phyloP scores from a whole-genome alignment of 2,113 vertebrate species.

The Rhynchopsitta pachyrhyncha region DNA sequence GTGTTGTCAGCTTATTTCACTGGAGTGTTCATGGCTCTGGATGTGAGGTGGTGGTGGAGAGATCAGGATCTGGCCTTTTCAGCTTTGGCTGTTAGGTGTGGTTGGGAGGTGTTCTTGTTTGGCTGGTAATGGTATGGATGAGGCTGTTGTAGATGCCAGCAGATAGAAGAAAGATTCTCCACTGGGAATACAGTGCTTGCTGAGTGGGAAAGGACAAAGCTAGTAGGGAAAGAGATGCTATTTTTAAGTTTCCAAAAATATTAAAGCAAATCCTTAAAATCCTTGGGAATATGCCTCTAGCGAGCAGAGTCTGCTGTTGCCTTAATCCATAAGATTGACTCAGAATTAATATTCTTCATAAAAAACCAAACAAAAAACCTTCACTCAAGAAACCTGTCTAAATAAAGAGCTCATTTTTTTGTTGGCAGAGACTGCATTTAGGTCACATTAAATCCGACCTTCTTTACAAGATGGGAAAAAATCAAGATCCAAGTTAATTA shows the following conservation, averaged over 20 bases:
- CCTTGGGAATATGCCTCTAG: constrained; percentile 18
- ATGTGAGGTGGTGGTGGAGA: not conserved
- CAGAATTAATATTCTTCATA: not conserved
- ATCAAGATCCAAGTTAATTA: not conserved
- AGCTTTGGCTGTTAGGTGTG: not conserved
- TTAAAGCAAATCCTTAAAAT: not conserved
- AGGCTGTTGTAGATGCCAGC: not conserved
- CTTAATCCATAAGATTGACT: constrained; percentile 9
- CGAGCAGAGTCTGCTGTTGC: not conserved
- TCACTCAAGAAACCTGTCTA: not conserved
- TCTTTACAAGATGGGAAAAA: not conserved
- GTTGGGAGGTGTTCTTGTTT: not conserved
- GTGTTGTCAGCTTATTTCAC: not conserved
- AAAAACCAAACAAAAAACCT: not conserved
- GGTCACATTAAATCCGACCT: not conserved
- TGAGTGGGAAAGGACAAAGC: constrained; percentile 22
- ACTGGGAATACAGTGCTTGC: not conserved
- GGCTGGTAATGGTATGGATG: not conserved
- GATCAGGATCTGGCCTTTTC: not conserved
- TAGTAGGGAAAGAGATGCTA: not conserved
- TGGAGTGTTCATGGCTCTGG: not conserved
- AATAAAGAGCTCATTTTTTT: not conserved
- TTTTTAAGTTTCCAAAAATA: constrained; percentile 52
- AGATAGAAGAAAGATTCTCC: not conserved
- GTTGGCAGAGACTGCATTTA: not conserved